phyloP scores from a whole-genome alignment of 2,797 vertebrate genomes.

The Gymnodraco acuticeps region DNA sequence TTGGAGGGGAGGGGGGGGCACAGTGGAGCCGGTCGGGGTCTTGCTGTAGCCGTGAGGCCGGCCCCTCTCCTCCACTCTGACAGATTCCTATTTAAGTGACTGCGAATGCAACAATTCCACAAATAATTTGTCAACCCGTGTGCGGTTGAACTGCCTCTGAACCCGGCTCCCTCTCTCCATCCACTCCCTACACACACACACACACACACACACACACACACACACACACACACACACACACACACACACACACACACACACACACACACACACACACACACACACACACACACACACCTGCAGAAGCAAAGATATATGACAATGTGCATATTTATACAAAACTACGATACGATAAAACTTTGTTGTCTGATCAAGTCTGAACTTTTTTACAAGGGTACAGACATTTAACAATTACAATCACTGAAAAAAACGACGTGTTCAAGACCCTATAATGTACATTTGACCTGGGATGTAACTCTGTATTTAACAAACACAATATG shows the following conservation, averaged over 20 bases:
- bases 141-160: constrained; percentile 97
- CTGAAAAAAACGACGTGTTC: no score
- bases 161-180: constrained; percentile 88
- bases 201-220: constrained; percentile 26
- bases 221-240: constrained; percentile 15
- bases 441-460: no score
- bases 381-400: no score
- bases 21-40: constrained; percentile 85
- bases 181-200: constrained; percentile 53
- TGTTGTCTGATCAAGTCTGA: no score
- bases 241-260: neutral
- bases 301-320: constrained; percentile 9
- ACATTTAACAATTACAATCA: no score
- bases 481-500: no score
- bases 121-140: constrained; percentile 97
- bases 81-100: constrained; percentile 99
- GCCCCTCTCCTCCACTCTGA: constrained; percentile 82
- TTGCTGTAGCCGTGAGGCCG: constrained; percentile 87
- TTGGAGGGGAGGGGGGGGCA: constrained; percentile 80
- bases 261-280: constrained; percentile 29
- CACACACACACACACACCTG: constrained; percentile 26
- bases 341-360: neutral
- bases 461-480: no score
- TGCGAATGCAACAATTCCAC: constrained; percentile 99
- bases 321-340: neutral